These are phyloP conservation scores for Chrysochloris asiatica DNA, from an alignment of 2,113 vertebrate species.

Conservation along the genomic window DNA sequence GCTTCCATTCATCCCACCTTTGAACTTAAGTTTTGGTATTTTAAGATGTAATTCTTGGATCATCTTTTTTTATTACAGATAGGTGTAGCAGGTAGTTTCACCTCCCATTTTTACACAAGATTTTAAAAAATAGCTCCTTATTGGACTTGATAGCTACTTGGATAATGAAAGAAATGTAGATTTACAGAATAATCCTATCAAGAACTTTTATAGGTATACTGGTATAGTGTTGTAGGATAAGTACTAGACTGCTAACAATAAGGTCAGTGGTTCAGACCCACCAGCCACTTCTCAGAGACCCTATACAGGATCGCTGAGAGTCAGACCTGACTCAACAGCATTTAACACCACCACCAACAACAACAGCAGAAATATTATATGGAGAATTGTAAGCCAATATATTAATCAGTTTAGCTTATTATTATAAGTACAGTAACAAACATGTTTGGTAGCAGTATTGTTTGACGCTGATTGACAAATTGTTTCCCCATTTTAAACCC, in stretches of 20 bases:
- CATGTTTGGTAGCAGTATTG: background rate
- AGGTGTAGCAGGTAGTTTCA: too few relatives aligned
- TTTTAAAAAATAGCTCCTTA: background rate
- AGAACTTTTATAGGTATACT: too few relatives aligned
- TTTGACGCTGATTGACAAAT: background rate
- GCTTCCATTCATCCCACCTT: background rate
- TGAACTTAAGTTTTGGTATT: conserved; percentile 45
- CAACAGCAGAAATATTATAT: too few relatives aligned
- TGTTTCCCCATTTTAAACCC: conserved; percentile 32
- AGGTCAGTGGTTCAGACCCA: too few relatives aligned
- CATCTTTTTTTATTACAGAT: background rate
- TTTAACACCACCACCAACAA: too few relatives aligned
- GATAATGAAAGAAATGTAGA: background rate
- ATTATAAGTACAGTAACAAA: background rate
- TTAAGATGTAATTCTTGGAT: conserved; percentile 27
- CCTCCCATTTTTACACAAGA: too few relatives aligned
- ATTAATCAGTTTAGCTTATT: conserved; percentile 16
- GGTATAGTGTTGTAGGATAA: too few relatives aligned
- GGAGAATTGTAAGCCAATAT: background rate
- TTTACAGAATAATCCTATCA: conserved; percentile 9
- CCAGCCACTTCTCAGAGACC: too few relatives aligned
- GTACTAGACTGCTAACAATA: too few relatives aligned
- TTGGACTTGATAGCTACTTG: background rate
- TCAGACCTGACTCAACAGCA: too few relatives aligned
- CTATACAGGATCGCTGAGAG: too few relatives aligned